Evolutionary conservation across 2,888 invertebrate genomes (phyloP), one percentile per base, ranked within the genome.

Genomic region (Amphipyra tragopoginis): DNA sequence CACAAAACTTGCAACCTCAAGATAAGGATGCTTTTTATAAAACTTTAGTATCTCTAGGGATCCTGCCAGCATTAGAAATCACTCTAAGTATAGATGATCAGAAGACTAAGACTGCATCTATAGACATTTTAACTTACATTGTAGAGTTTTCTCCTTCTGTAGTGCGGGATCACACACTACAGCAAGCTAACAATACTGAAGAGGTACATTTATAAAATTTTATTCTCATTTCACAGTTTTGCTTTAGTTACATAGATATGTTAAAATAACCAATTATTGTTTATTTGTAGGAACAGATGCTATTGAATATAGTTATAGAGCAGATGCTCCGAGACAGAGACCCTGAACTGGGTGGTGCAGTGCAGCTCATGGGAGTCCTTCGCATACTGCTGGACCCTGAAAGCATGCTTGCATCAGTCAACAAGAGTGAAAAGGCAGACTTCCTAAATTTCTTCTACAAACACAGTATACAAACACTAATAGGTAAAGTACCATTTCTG

Each of bases 371-470:
- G 96, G 98, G 99, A 59, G 98, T 99, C 55, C 95, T 99, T 40
- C 97, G 98, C 86, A 96, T 99, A 79, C 95, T 99, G 36, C 96
- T 99, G 51, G 99, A 99, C 92, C 99, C 99, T 7, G 99, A 99
- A 91, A 99, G 99, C 90, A 99, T 99, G 99, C 95, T 99, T 74
- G 97, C 98, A 60, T 97, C 98, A 56, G 97, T 97, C 56, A 98
- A 98, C 92, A 98, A 99, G 93, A 98, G 98, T 60, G 99, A 99
- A 95, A 99, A 99, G 93, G 98, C 98, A 14, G 99, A 99, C 91
- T 99, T 99, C 92, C 96, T 99, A 58, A 98, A 98, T 91, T 99
- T 99, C 93, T 99, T 99, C 95, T 99, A 99, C 95, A 99, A 99
- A 92, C 98, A 99, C 93, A 99, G 99, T 95, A 98, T 99, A 96